phyloP scores from a whole-genome alignment of 2,113 vertebrate genomes.

The Mungos mungo region DNA sequence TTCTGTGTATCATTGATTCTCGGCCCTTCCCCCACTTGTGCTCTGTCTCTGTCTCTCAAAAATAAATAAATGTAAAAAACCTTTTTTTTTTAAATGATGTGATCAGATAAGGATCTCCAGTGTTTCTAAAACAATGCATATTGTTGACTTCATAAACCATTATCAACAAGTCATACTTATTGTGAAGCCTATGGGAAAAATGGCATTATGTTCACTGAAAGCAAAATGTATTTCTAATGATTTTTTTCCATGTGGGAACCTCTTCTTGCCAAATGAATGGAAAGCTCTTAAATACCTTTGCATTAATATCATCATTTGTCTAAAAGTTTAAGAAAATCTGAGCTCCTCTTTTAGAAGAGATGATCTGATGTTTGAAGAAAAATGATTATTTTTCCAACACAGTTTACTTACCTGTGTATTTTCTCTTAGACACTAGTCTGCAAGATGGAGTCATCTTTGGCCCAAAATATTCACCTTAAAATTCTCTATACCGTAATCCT shows the following conservation, averaged over 20 bases:
- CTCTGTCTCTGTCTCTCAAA: too few species aligned
- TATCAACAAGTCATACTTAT: constrained; percentile 46
- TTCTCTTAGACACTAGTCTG: not conserved
- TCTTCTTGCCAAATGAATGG: constrained; percentile 45
- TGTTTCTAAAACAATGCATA: constrained; percentile 15
- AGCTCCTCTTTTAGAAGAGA: constrained; percentile 35
- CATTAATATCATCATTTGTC: constrained; percentile 6
- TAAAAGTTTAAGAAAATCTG: constrained; percentile 30
- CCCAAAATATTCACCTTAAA: not conserved
- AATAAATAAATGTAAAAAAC: too few species aligned
- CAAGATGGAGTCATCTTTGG: not conserved
- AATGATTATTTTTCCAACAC: not conserved
- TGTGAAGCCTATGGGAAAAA: constrained; percentile 12
- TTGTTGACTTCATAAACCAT: constrained; percentile 40
- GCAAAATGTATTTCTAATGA: not conserved
- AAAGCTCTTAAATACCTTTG: constrained; percentile 43
- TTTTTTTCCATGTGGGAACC: constrained; percentile 6
- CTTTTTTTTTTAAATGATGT: too few species aligned
- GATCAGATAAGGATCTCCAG: not conserved
- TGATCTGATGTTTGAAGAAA: constrained; percentile 6
- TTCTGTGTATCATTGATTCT: too few species aligned
- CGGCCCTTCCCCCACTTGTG: too few species aligned
- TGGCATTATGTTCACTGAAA: constrained; percentile 25
- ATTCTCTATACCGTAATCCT: not conserved
- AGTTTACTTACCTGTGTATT: not conserved